Conservation (phyloP, 2,888 invertebrate species). For the Pardosa pseudoannulata region DNA sequence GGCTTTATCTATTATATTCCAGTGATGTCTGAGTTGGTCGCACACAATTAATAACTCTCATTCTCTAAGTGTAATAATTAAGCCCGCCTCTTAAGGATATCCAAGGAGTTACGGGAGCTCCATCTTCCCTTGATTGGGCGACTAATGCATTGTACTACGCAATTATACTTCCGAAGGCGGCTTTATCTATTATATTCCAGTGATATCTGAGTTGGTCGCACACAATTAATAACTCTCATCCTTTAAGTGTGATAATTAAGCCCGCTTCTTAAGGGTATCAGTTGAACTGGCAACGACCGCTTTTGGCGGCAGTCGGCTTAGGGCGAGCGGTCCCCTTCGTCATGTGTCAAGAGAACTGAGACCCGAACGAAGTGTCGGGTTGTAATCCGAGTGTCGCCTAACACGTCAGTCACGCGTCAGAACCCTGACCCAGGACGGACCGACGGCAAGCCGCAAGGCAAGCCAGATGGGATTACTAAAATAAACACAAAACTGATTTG, state of each 20-base stretch:
- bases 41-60: constrained; percentile 1
- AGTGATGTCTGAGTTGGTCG: not conserved
- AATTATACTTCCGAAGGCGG: too few species aligned
- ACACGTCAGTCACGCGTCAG: constrained; percentile 67
- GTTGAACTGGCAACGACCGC: not conserved
- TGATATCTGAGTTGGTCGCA: not conserved
- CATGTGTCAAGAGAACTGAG: not conserved
- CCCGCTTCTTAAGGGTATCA: not conserved
- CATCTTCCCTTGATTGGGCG: too few species aligned
- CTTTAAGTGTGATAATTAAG: constrained; percentile 1
- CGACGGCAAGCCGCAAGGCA: not conserved
- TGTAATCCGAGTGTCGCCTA: constrained; percentile 56
- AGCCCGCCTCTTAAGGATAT: not conserved
- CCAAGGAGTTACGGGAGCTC: too few species aligned
- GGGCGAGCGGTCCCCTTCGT: not conserved
- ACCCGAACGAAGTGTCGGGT: not conserved
- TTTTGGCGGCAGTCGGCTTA: constrained; percentile 3
- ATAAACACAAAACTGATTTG: constrained; percentile 11
- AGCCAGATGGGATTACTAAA: not conserved
- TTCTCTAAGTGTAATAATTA: not conserved
- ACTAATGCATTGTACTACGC: too few species aligned
- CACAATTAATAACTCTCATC: constrained; percentile 1
- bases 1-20: not conserved
- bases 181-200: not conserved
- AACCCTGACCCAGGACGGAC: constrained; percentile 33